Base-by-base conservation (phyloP, 2,888 invertebrate species). In the Leistus spinibarbis region DNA sequence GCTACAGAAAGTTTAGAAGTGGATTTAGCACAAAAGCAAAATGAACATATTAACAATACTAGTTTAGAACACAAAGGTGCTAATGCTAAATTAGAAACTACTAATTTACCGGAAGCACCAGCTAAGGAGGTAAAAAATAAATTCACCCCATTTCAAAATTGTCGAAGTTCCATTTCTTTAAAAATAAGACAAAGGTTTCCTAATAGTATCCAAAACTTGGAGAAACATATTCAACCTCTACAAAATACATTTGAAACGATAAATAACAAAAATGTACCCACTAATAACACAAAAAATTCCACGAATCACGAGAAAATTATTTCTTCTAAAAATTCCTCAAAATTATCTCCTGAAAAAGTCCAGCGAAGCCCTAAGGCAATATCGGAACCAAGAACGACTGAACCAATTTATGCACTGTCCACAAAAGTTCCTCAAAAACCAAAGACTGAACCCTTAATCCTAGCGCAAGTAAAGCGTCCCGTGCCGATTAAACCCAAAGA, bases 1-100 rank as follows among this genome's bases (percentile, higher is more conserved):
- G n/a, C n/a, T n/a, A n/a, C n/a, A n/a, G n/a, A n/a, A n/a, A n/a
- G n/a, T n/a, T n/a, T n/a, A n/a, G n/a, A n/a, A n/a, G n/a, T n/a
- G n/a, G n/a, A n/a, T n/a, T n/a, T n/a, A n/a, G n/a, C n/a, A n/a
- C n/a, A n/a, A 19, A 64, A 7, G 0, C 22, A 22, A 19, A 63
- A 62, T 27, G 19, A 67, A 56, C 10, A 81, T 84, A 2, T 84
- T 85, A 27, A 80, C 85, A 74, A 84, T 13, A 60, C n/a, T 27
- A 23, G 57, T 23, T 9, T 54, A 54, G 54, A 67, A 57, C 16
- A n/a, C n/a, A n/a, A n/a, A n/a, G n/a, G n/a, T n/a, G n/a, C 69
- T 27, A 57, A 16, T 19, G 19, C n/a, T 20, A 17, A 69, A 69
- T n/a, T 57, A n/a, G 57, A 56, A 40, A 62, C 57, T 57, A 19